Evolutionary conservation across 2,888 invertebrate genomes (phyloP).

Genomic region (Iselma pallidipennis): DNA sequence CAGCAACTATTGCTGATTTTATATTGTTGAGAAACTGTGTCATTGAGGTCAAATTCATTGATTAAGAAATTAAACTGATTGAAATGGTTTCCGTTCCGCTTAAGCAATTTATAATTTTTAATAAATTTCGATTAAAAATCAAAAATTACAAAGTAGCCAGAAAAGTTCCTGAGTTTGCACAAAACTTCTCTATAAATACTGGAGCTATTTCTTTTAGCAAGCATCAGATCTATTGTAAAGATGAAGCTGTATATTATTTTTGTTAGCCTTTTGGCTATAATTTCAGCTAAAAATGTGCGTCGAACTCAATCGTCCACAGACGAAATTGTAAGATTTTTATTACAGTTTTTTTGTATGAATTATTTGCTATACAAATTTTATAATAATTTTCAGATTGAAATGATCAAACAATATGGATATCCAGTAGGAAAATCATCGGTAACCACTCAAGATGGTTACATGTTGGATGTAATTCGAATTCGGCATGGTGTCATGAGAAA

Average conservation of each 20-base stretch:
- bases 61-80: too few species aligned
- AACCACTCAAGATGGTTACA: slow-evolving; percentile 60
- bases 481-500: slow-evolving; percentile 48
- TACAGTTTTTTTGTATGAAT: background rate
- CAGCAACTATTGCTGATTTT: too few species aligned
- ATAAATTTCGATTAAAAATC: too few species aligned
- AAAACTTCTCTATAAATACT: background rate
- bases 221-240: background rate
- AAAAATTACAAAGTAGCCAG: too few species aligned
- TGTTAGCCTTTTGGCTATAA: background rate
- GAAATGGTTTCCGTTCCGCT: too few species aligned
- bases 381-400: slow-evolving; percentile 42
- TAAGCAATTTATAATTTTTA: too few species aligned
- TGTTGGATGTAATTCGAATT: slow-evolving; percentile 54
- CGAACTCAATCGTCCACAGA: background rate
- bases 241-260: background rate
- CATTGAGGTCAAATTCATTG: too few species aligned
- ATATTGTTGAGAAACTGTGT: too few species aligned
- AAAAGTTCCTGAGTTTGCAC: too few species aligned
- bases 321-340: background rate
- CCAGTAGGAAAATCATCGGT: slow-evolving; percentile 50
- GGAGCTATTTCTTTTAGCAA: background rate
- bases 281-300: background rate
- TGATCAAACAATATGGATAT: slow-evolving; percentile 52
- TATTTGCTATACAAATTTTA: background rate